Evolutionary conservation across 1,140 invertebrate species (phyloP).

Genomic region (Chlorops oryzae): DNA sequence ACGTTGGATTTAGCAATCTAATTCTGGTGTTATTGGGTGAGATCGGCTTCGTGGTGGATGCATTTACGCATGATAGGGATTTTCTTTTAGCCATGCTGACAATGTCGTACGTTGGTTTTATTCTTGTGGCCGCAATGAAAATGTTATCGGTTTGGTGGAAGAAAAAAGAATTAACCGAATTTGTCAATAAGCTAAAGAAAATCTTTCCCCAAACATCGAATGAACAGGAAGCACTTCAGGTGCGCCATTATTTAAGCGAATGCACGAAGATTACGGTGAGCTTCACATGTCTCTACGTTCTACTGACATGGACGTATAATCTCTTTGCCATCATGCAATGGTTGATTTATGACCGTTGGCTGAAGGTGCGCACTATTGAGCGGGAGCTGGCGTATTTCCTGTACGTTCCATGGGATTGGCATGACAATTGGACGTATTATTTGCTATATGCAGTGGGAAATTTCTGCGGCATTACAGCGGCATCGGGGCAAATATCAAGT

Average conservation of each 20-base stretch:
- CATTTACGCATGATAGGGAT: conserved; percentile 25
- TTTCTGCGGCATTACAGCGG: conserved; percentile 24
- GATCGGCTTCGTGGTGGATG: conserved; percentile 28
- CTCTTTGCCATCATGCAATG: conserved; percentile 32
- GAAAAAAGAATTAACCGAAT: conserved; percentile 15
- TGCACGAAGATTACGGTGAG: conserved; percentile 24
- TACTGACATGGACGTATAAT: conserved; percentile 38
- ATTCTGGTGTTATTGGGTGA: conserved; percentile 26
- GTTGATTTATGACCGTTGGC: conserved; percentile 28
- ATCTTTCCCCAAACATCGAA: conserved; percentile 23
- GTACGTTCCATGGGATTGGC: conserved; percentile 38
- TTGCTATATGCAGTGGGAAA: conserved; percentile 27
- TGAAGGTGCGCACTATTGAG: conserved; percentile 18
- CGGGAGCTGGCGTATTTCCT: conserved; percentile 31
- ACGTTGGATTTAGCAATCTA: conserved; percentile 25
- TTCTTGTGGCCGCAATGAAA: conserved; percentile 30
- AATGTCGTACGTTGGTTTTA: conserved; percentile 34
- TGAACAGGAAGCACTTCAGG: conserved; percentile 8
- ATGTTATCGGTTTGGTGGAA: conserved; percentile 26
- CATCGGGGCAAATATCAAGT: conserved; percentile 30
- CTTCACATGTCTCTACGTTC: conserved; percentile 25
- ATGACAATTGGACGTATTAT: conserved; percentile 28
- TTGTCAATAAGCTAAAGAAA: conserved; percentile 19
- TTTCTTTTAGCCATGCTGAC: conserved; percentile 38
- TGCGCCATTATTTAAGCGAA: conserved; percentile 8